Percentiles rank a stretch among this genome's conserved stretches.
Evolutionary conservation across 2,797 vertebrate species (phyloP).

Genomic region (Ptychadena robeensis): DNA sequence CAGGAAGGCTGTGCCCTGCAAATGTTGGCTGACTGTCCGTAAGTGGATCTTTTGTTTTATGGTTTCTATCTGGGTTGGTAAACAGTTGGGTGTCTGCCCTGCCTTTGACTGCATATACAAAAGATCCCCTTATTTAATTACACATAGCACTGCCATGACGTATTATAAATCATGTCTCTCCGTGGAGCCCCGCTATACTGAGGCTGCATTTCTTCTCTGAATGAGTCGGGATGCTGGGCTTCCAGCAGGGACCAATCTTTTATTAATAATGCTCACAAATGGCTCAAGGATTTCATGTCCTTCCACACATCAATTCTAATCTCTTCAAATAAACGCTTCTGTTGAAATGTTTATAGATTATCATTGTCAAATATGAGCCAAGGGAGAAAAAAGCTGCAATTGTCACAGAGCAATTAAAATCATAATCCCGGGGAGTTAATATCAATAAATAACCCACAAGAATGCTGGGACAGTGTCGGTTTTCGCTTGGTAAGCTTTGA

Average conservation of each 20-base stretch:
- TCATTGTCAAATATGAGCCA: slow-evolving; percentile 27
- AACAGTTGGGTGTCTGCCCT: background rate
- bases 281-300: slow-evolving; percentile 65
- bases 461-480: slow-evolving; percentile 1
- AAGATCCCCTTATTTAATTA: slow-evolving; percentile 62
- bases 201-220: background rate
- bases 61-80: background rate
- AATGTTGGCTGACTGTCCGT: slow-evolving; percentile 14
- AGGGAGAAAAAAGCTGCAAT: slow-evolving; percentile 6
- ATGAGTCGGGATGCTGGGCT: slow-evolving; percentile 38
- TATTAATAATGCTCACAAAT: slow-evolving; percentile 72
- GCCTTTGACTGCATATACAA: slow-evolving; percentile 47
- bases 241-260: slow-evolving; percentile 73
- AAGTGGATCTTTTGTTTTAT: slow-evolving; percentile 40
- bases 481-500: background rate
- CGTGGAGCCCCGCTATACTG: slow-evolving; percentile 20
- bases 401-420: slow-evolving; percentile 47
- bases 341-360: slow-evolving; percentile 52
- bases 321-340: slow-evolving; percentile 51
- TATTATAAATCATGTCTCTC: slow-evolving; percentile 65
- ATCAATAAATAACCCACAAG: slow-evolving; percentile 15
- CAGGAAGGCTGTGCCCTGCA: slow-evolving; percentile 12
- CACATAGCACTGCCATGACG: slow-evolving; percentile 64
- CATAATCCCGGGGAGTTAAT: slow-evolving; percentile 15
- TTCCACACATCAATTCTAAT: slow-evolving; percentile 67